Percentiles rank a stretch among this genome's conserved stretches.
Evolutionary conservation across 2,888 invertebrate species (phyloP).

Genomic region (Drosophila histrio): DNA sequence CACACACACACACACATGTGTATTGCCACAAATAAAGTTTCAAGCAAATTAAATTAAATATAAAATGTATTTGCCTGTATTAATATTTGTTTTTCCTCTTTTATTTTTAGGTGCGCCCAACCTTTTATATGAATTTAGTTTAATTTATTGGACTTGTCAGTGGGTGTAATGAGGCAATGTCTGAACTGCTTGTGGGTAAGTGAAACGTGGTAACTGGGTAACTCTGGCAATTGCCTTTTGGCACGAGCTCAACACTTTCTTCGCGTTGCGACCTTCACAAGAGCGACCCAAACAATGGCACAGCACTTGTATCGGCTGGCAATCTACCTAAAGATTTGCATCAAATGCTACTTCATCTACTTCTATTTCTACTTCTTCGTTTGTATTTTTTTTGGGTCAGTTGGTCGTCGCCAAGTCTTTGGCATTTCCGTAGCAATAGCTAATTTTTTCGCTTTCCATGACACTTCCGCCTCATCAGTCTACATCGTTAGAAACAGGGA

Average conservation of each 20-base stretch:
- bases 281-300: slow-evolving; percentile 40
- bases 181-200: slow-evolving; percentile 41
- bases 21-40: slow-evolving; percentile 29
- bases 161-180: neutral
- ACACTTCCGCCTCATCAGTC: slow-evolving; percentile 49
- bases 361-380: slow-evolving; percentile 12
- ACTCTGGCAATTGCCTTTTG: slow-evolving; percentile 39
- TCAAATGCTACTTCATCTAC: slow-evolving; percentile 24
- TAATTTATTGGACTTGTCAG: slow-evolving; percentile 12
- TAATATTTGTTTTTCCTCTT: slow-evolving; percentile 32
- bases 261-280: slow-evolving; percentile 54
- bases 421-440: slow-evolving; percentile 23
- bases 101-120: slow-evolving; percentile 54
- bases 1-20: slow-evolving; percentile 2
- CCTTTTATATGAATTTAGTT: neutral
- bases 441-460: slow-evolving; percentile 33
- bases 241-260: slow-evolving; percentile 59
- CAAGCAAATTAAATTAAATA: slow-evolving; percentile 43
- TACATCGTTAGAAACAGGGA: slow-evolving; percentile 9
- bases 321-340: slow-evolving; percentile 47
- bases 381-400: slow-evolving; percentile 53
- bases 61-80: slow-evolving; percentile 19
- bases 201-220: slow-evolving; percentile 67
- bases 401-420: slow-evolving; percentile 54
- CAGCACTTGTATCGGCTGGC: slow-evolving; percentile 28